Conservation (phyloP, 2,797 vertebrate genomes). For the Myioborus miniatus region DNA sequence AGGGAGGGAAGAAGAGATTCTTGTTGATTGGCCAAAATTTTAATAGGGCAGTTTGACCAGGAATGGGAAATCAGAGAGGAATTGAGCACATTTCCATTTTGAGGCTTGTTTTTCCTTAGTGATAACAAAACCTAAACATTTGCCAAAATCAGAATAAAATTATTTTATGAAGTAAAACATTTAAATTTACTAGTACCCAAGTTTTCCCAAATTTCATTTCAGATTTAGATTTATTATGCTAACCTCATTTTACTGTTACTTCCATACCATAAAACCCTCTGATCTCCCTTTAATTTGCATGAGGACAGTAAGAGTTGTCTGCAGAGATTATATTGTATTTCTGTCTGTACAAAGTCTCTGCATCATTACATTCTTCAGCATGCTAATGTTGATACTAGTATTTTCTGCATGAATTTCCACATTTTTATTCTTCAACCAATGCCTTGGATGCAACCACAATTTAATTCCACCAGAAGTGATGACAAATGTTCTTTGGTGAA, state of each 20-base stretch:
- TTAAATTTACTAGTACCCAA: not conserved
- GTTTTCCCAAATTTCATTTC: not conserved
- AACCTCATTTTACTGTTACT: not conserved
- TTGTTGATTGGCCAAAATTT: not conserved
- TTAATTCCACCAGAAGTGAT: conserved; percentile 34
- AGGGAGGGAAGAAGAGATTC: not conserved
- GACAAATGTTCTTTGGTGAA: conserved; percentile 40
- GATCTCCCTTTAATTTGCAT: not conserved
- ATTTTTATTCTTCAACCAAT: not conserved
- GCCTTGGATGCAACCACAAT: not conserved
- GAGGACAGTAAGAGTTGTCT: not conserved
- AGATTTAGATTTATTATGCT: not conserved
- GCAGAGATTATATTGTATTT: not conserved
- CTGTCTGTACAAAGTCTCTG: not conserved
- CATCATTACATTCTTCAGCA: conserved; percentile 8
- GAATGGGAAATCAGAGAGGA: not conserved
- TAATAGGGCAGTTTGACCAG: not conserved
- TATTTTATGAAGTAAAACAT: not conserved
- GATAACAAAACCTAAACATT: not conserved
- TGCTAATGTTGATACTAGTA: conserved; percentile 18
- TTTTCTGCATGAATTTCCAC: conserved; percentile 25
- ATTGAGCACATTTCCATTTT: not conserved
- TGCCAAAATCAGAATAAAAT: not conserved
- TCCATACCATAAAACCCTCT: not conserved
- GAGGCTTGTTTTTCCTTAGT: not conserved